phyloP scores from a whole-genome alignment of 23 tunicate genomes.

The Ascidia mentula region DNA sequence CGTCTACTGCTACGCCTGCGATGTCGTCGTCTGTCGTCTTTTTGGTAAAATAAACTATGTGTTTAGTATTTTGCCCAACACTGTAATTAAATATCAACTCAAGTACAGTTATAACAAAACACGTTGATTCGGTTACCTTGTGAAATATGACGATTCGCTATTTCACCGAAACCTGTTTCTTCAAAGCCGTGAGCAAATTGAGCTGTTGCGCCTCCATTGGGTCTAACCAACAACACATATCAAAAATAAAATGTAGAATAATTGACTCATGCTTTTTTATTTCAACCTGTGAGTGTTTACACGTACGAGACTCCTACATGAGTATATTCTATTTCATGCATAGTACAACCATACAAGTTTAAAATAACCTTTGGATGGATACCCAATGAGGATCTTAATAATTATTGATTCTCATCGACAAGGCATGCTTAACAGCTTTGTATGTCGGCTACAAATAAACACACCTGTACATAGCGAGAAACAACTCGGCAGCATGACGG shows the following conservation, averaged over 20 bases:
- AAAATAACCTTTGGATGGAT: no score
- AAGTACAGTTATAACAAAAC: no score
- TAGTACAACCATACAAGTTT: no score
- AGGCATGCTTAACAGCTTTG: no score
- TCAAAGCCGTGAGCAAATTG: neutral
- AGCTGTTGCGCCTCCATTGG: neutral
- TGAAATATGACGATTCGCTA: neutral
- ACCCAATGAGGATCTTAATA: no score
- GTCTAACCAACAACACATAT: neutral
- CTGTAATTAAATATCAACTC: neutral
- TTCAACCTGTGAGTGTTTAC: no score
- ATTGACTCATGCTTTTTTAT: no score
- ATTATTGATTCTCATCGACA: no score
- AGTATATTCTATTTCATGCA: no score
- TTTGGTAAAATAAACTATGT: neutral
- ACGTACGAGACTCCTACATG: no score
- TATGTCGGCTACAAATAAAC: no score
- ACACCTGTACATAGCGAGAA: slow-evolving; percentile 70
- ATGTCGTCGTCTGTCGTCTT: neutral
- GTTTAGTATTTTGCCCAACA: neutral
- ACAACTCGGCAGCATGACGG: slow-evolving; percentile 65
- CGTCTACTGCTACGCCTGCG: neutral
- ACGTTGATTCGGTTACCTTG: no score
- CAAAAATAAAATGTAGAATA: neutral
- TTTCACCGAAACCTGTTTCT: neutral